A percentile compares a stretch with the other conserved stretches of the same genome.
These are phyloP conservation scores for Calameuta idolon DNA, from an alignment of 2,888 invertebrate genomes.

Conservation along the genomic window DNA sequence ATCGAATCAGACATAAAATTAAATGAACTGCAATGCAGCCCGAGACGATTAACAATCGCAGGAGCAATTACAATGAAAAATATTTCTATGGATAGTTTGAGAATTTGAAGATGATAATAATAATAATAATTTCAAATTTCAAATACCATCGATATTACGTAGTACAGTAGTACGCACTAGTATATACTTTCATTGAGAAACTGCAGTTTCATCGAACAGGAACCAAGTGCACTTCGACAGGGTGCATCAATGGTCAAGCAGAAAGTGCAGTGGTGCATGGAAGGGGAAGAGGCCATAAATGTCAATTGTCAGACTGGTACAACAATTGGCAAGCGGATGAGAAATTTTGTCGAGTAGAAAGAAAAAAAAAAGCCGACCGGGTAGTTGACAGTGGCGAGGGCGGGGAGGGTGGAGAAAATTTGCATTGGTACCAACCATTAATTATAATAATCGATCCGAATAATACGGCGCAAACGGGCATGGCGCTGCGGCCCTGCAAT, in stretches of 20 bases:
- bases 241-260: neutral
- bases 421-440: conserved; percentile 8
- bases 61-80: neutral
- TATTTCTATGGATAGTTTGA: neutral
- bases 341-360: neutral
- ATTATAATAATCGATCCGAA: conserved; percentile 43
- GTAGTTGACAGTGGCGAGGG: neutral
- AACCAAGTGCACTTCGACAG: neutral
- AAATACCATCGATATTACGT: neutral
- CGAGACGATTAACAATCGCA: neutral
- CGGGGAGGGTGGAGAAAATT: neutral
- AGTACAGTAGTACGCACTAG: neutral
- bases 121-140: neutral
- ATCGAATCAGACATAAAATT: neutral
- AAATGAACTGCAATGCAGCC: neutral
- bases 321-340: neutral
- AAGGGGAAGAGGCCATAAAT: neutral
- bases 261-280: neutral
- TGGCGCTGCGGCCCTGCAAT: conserved; percentile 42
- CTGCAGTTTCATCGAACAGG: neutral
- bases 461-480: conserved; percentile 48
- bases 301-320: neutral
- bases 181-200: neutral
- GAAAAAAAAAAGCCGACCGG: neutral
- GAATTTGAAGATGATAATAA: neutral